Conservation (phyloP, 2,797 vertebrate species). For the Melanogrammus aeglefinus region DNA sequence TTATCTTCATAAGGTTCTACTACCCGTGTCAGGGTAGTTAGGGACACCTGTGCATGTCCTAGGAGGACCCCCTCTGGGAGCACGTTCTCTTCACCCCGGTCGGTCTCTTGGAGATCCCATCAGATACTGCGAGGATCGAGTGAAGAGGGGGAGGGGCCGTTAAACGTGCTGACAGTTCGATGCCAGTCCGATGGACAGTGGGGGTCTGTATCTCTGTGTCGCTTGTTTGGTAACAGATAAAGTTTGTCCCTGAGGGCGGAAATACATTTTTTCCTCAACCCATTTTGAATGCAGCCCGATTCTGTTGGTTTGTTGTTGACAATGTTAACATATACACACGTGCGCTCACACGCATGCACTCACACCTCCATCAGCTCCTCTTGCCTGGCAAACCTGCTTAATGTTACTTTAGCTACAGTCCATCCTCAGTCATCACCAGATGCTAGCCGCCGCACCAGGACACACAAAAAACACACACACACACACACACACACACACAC, state of each 20-base stretch:
- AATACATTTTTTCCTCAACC: not conserved
- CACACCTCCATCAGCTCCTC: not conserved
- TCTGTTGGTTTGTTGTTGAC: not conserved
- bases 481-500: constrained; percentile 15
- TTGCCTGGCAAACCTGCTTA: not conserved
- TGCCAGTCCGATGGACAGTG: not conserved
- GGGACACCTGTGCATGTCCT: not conserved
- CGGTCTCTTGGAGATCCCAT: not conserved
- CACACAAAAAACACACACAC: constrained; percentile 11
- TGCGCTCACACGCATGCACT: not conserved
- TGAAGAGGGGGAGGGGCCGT: not conserved
- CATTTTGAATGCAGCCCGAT: too few species aligned
- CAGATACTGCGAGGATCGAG: not conserved
- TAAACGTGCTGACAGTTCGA: too few species aligned
- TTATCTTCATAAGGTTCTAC: too few species aligned
- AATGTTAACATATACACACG: not conserved
- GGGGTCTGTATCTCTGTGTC: not conserved
- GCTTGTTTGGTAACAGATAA: not conserved
- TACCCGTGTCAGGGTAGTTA: too few species aligned
- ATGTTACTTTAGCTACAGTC: constrained; percentile 1
- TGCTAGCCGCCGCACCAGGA: not conserved
- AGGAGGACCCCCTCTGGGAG: not conserved
- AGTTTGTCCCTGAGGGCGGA: not conserved
- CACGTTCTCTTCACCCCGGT: not conserved
- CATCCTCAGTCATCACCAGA: not conserved